Evolutionary conservation across 35 echinoderm and acorn worm species (phyloP).

Genomic region (Acanthaster planci): DNA sequence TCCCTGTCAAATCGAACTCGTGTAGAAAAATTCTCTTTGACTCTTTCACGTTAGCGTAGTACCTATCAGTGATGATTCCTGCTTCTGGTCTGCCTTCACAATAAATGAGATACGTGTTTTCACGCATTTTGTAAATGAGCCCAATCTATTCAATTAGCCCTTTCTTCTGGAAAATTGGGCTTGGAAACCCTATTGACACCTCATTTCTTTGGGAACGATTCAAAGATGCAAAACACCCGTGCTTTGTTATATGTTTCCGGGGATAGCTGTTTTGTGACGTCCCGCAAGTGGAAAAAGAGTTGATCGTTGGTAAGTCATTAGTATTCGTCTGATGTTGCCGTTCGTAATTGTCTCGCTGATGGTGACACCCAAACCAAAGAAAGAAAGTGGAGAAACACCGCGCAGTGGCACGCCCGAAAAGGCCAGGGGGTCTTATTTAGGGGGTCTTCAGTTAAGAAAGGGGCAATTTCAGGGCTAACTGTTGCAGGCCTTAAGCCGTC

Average conservation of each 20-base stretch:
- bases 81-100: too few relatives aligned
- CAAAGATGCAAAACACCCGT: not conserved
- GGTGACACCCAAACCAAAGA: slow-evolving; percentile 21
- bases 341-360: slow-evolving; percentile 9
- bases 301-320: slow-evolving; percentile 6
- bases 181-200: slow-evolving; percentile 3
- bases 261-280: not conserved
- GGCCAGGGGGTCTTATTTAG: not conserved
- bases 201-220: not conserved
- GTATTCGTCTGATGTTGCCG: slow-evolving; percentile 18
- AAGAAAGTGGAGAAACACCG: slow-evolving; percentile 1
- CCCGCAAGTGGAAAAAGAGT: not conserved
- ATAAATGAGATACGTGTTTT: not conserved
- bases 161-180: slow-evolving; percentile 14
- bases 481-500: not conserved
- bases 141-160: slow-evolving; percentile 23
- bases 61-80: too few relatives aligned
- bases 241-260: slow-evolving; percentile 12
- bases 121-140: not conserved
- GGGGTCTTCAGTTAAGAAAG: slow-evolving; percentile 9
- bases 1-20: too few relatives aligned
- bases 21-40: too few relatives aligned
- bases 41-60: too few relatives aligned
- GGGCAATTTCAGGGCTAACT: slow-evolving; percentile 17
- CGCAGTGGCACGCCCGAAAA: not conserved